These are phyloP conservation scores for Vanessa atalanta DNA, from an alignment of 1,140 invertebrate species.

Conservation along the genomic window DNA sequence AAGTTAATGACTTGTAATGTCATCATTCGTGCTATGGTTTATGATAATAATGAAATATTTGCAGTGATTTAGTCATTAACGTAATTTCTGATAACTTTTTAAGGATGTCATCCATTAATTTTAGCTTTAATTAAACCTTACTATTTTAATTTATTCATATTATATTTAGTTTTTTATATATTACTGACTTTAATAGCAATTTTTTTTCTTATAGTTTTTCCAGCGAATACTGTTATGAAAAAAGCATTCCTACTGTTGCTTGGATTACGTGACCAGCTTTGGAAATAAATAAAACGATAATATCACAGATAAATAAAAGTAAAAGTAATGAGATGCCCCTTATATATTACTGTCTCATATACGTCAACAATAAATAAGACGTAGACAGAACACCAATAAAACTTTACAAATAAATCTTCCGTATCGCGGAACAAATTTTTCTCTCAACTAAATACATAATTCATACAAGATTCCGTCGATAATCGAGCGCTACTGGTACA, in stretches of 20 bases:
- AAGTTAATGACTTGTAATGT: conserved; percentile 22
- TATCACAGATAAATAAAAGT: neutral
- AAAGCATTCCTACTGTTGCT: no score
- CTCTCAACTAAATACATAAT: conserved; percentile 70
- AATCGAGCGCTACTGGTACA: conserved; percentile 48
- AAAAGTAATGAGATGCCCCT: conserved; percentile 3
- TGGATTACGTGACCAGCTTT: no score
- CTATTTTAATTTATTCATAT: no score
- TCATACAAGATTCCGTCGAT: conserved; percentile 64
- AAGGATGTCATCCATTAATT: neutral
- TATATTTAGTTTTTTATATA: no score
- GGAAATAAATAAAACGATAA: neutral
- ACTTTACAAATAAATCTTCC: conserved; percentile 60
- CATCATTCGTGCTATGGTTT: conserved; percentile 8
- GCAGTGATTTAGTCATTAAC: neutral
- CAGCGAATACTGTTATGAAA: no score
- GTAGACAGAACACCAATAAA: conserved; percentile 40
- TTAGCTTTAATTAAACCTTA: neutral
- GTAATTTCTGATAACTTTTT: neutral
- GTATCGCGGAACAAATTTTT: conserved; percentile 56
- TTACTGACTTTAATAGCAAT: no score
- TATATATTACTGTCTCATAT: conserved; percentile 8
- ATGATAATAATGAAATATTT: neutral
- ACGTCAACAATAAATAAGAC: conserved; percentile 21
- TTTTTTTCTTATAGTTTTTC: no score